Evolutionary conservation across 2,888 invertebrate species (phyloP), one percentile per base, ranked within the genome.

Genomic region (Drosophila greeni): DNA sequence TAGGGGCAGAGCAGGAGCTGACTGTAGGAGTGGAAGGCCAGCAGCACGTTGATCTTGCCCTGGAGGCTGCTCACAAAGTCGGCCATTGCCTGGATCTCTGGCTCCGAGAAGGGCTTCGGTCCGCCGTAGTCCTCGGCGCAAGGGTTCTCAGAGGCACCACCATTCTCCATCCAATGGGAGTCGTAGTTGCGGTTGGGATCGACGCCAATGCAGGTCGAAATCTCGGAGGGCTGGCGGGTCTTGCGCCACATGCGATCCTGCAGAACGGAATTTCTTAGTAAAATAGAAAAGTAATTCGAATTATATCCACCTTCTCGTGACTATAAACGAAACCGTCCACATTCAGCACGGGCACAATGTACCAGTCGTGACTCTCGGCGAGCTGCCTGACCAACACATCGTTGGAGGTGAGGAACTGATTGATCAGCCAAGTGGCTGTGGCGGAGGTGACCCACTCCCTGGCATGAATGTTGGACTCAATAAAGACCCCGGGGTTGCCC

Each of bases 371-470:
- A 47, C 89, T 89, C 73, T 93, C 91, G 5, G 93, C 92, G 75
- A 94, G 86, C 2, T 87, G 81, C 23, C 91, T 89, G 0, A 92
- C 89, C 33, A 87, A 86, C 2, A 90, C 81, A 76, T 93, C 91
- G 0, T 78, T 82, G 48, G 92, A 92, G 0, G 91, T 92, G 23
- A 94, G 87, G 14, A 95, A 87, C 85, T 93, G 90, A 70, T 94
- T 92, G n/a, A 94, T 91, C 24, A 94, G 90, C 88, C 92, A 93
- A 0, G 92, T 91, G 0, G 92, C 91, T 0, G 92, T 92, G 0
- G 93, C 92, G 0, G 93, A 92, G 0, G 93, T 91, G 31, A 94
- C 93, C 94, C 94, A 94, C 88, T 94, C 94, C 43, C 93, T 89
- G 0, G 92, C 88, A 75, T 92, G 92, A 43, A 92, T 92, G 52